phyloP scores from a whole-genome alignment of 2,888 invertebrate genomes.

The Synergus japonicus region DNA sequence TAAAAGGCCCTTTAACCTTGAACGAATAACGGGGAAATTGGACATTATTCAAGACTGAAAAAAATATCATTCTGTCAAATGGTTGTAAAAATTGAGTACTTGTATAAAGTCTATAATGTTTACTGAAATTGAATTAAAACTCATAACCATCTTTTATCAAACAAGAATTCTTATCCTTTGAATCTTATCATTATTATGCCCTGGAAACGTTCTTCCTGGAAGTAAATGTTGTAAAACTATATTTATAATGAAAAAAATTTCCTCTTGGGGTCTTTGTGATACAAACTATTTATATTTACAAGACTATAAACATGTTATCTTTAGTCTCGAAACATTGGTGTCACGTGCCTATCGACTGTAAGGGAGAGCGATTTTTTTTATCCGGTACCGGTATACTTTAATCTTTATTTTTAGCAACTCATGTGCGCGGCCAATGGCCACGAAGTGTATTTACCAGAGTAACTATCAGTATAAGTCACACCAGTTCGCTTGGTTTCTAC shows the following conservation, averaged over 20 bases:
- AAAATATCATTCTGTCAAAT: too few species aligned
- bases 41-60: too few species aligned
- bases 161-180: too few species aligned
- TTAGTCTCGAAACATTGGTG: conserved; percentile 22
- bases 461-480: background rate
- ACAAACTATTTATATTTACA: conserved; percentile 26
- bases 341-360: conserved; percentile 33
- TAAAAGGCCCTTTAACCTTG: background rate
- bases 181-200: background rate
- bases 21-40: background rate
- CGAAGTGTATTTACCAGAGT: conserved; percentile 5
- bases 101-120: too few species aligned
- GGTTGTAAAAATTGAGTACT: too few species aligned
- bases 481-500: background rate
- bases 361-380: conserved; percentile 19
- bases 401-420: conserved; percentile 39
- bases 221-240: background rate
- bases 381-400: conserved; percentile 9
- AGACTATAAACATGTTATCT: conserved; percentile 19
- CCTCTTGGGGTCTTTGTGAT: background rate
- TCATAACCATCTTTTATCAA: too few species aligned
- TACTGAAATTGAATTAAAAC: too few species aligned
- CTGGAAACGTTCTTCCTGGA: background rate
- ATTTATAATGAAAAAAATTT: conserved; percentile 2
- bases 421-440: conserved; percentile 32